Evolutionary conservation across 2,888 invertebrate species (phyloP), one percentile per base, ranked within the genome.

Genomic region (Allacma fusca): DNA sequence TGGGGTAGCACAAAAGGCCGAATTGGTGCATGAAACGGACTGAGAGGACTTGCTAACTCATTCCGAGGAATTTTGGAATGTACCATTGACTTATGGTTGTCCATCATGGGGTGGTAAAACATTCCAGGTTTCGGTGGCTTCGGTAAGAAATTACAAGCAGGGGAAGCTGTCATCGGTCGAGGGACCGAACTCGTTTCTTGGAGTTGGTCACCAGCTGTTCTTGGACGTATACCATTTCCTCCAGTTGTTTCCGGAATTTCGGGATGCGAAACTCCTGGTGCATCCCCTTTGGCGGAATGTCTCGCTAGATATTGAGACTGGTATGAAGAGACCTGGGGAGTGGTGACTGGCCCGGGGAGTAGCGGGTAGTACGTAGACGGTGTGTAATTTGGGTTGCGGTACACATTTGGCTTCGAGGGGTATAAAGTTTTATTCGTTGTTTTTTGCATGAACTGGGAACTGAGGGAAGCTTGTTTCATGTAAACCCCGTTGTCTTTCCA

Each of bases 21-120:
- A 19, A 75, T 68, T 1, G 75, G 75, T n/a, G 9, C 26, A 34
- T 75, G 68, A 68, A 67, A 75, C 26, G n/a, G 13, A 9, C 75
- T 44, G 2, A 75, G 34, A 5, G 75, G 75, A 23, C 75, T 75
- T 1, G 75, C 26, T 1, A 75, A 28, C 26, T 75, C 75, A 57
- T 57, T 75, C 2, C 57, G 16, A 24, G 28, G 19, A n/a, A 59
- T 59, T 19, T 23, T 59, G n/a, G n/a, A 21, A 23, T 59, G 19
- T 40, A 50, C n/a, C 19, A 70, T 26, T n/a, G 13, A 29, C 0
- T 72, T 59, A 59, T 59, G n/a, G n/a, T n/a, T n/a, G n/a, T n/a
- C n/a, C n/a, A n/a, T n/a, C n/a, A n/a, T n/a, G n/a, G n/a, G n/a
- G n/a, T n/a, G n/a, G 23, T 7, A 59, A 23, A 59, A 59, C 59